Conservation (phyloP, 2,888 invertebrate genomes). For the Gymnosoma rotundatum region DNA sequence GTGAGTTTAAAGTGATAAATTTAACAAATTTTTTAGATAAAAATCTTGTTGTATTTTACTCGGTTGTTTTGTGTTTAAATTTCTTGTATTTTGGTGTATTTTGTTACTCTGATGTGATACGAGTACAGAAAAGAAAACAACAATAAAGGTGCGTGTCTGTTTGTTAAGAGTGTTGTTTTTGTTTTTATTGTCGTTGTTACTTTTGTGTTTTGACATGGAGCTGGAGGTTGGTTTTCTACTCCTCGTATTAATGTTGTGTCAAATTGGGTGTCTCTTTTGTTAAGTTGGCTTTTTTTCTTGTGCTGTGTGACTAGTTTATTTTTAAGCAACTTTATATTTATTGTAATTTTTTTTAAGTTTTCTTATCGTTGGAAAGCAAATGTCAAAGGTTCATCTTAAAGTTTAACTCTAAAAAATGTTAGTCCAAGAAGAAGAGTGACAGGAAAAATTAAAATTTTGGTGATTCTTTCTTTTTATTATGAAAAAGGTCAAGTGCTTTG, state of each 20-base stretch:
- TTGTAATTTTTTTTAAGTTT: slow-evolving; percentile 26
- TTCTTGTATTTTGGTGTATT: slow-evolving; percentile 51
- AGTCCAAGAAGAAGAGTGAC: neutral
- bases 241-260: slow-evolving; percentile 59
- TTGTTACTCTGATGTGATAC: slow-evolving; percentile 37
- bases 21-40: slow-evolving; percentile 75
- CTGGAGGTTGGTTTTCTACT: slow-evolving; percentile 47
- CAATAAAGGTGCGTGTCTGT: slow-evolving; percentile 59
- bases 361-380: slow-evolving; percentile 31
- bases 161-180: slow-evolving; percentile 21
- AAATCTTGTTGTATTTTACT: slow-evolving; percentile 68
- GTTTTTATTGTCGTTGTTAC: neutral
- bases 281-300: neutral
- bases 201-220: slow-evolving; percentile 58
- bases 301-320: slow-evolving; percentile 46
- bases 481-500: slow-evolving; percentile 12
- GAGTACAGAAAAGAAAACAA: neutral
- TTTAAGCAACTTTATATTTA: slow-evolving; percentile 2
- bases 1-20: slow-evolving; percentile 74
- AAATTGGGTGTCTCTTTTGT: slow-evolving; percentile 61
- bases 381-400: slow-evolving; percentile 57
- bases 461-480: neutral
- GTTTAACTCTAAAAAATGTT: slow-evolving; percentile 29
- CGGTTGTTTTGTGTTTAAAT: slow-evolving; percentile 50
- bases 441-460: slow-evolving; percentile 8